Conservation (phyloP, 2,113 vertebrate species). For the Furnarius figulus region DNA sequence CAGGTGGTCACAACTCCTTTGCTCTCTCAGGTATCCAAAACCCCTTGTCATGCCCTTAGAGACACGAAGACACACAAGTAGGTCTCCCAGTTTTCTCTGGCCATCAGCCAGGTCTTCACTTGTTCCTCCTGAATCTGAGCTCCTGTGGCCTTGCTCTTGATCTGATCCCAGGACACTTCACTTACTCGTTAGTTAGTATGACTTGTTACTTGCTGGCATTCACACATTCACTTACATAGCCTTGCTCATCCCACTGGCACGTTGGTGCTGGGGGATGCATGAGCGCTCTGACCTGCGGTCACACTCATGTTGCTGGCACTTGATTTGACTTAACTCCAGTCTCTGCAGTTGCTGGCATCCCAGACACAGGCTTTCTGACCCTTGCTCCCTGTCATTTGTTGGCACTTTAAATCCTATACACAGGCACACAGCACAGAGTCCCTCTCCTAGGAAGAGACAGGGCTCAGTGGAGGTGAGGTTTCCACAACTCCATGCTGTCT, state of each 20-base stretch:
- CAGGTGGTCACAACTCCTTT: neutral
- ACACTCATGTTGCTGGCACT: neutral
- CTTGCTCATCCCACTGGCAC: neutral
- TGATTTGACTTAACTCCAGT: neutral
- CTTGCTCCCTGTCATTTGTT: neutral
- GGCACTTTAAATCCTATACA: neutral
- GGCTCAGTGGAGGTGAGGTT: neutral
- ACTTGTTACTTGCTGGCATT: neutral
- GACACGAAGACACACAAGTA: no score
- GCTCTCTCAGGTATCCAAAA: neutral
- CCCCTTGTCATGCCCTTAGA: neutral
- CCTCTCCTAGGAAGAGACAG: neutral
- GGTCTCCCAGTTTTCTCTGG: neutral
- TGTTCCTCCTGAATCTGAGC: neutral
- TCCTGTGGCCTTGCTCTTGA: neutral
- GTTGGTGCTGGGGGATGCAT: neutral
- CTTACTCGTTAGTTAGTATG: fast-evolving
- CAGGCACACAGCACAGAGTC: neutral
- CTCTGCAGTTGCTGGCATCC: neutral
- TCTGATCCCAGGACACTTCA: neutral
- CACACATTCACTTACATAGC: neutral
- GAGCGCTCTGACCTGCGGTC: neutral
- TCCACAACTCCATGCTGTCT: neutral
- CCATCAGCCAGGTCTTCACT: neutral
- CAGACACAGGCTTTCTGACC: neutral